Evolutionary conservation across 2,113 vertebrate species (phyloP).

Genomic region (Anhinga rufa): DNA sequence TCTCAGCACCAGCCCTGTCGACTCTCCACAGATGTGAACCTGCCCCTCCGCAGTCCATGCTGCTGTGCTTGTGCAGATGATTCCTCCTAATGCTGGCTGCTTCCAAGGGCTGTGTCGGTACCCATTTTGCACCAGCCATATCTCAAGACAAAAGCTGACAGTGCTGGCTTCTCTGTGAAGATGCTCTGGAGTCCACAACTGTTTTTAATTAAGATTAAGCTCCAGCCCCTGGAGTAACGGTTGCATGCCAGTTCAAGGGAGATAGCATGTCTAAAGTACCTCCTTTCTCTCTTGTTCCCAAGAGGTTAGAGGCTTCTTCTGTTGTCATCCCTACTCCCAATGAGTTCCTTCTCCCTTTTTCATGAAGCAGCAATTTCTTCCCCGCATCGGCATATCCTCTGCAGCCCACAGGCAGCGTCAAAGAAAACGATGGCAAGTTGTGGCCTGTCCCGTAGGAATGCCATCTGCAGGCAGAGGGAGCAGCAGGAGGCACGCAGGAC

Average conservation of each 20-base stretch:
- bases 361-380: neutral
- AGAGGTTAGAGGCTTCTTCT: neutral
- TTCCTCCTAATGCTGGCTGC: neutral
- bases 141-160: neutral
- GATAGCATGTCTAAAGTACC: neutral
- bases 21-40: too few species aligned
- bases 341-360: neutral
- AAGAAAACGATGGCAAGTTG: neutral
- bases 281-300: neutral
- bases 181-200: neutral
- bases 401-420: neutral
- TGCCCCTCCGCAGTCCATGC: neutral
- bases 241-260: neutral
- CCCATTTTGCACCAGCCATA: neutral
- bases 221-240: neutral
- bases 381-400: neutral
- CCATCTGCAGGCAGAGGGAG: neutral
- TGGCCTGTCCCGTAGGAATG: neutral
- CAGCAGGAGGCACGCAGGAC: neutral
- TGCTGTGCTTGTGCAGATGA: neutral
- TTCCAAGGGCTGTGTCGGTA: neutral
- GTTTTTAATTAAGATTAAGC: neutral
- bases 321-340: neutral
- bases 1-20: neutral
- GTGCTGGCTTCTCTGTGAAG: neutral